Base-by-base conservation (phyloP, 2,113 vertebrate genomes). In the Ammodramus savannarum region DNA sequence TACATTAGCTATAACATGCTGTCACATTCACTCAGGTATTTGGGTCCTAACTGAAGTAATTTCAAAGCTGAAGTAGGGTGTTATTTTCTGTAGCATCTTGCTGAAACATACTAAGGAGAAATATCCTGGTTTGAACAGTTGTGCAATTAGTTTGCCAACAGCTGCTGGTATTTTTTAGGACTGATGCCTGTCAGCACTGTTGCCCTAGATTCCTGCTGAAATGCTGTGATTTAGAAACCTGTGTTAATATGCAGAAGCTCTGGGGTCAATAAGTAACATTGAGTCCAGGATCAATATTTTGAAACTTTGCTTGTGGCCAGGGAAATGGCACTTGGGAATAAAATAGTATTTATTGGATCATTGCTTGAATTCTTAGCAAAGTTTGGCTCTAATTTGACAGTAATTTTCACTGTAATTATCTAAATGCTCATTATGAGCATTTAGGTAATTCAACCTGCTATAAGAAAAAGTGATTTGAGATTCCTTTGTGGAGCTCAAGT, bases 121-220 rank as follows among this genome's bases (percentile, higher is more conserved):
- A 43, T 29, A 66, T 0, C 54, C 4, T n/a, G 7, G 66, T 92
- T 86, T 76, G 83, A 74, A 51, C 80, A 90, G 55, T 14, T 89
- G 72, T 76, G 62, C 49, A 65, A 34, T 90, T 90, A 69, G 66
- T 86, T 93, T 88, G 19, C 49, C 44, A 79, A 11, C 36, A 92
- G 52, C 72, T 80, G 62, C 58, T 83, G 44, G 31, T 75, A 16
- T 85, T 87, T 84, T 68, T 91, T 67, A 61, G 75, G 67, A 75
- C n/a, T 48, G 16, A 4, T 43, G 38, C 4, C 5, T 77, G 43
- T 46, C 58, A 52, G 46, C 31, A 43, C 15, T 63, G 46, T 38
- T 93, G 86, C 59, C 80, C 89, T 79, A 78, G 39, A 75, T 95
- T 92, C 18, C n/a, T 83, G 58, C 44, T 68, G 58, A 79, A 91